A percentile compares a stretch with the other conserved stretches of the same genome.
These are phyloP conservation scores for Cremastobaeus sp. DNA, from an alignment of 2,888 invertebrate species.

Conservation along the genomic window DNA sequence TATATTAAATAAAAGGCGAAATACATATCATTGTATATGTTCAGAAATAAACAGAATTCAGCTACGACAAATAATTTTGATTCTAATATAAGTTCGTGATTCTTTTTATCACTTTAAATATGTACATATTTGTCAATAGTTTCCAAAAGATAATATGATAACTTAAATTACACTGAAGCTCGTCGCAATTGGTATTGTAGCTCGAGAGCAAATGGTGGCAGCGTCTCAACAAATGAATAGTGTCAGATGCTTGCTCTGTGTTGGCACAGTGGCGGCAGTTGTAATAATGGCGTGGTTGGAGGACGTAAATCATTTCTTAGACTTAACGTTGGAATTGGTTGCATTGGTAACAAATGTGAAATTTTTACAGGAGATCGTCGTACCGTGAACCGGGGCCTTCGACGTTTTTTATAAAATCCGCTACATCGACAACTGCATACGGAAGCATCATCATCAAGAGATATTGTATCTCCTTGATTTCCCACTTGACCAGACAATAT, in stretches of 20 bases:
- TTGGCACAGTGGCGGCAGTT: slow-evolving; percentile 74
- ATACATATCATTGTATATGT: slow-evolving; percentile 18
- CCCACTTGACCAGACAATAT: slow-evolving; percentile 86
- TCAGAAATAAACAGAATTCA: no score
- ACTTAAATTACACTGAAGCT: slow-evolving; percentile 66
- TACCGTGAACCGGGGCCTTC: slow-evolving; percentile 79
- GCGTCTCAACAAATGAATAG: slow-evolving; percentile 62
- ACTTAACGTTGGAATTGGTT: slow-evolving; percentile 73
- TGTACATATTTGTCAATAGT: slow-evolving; percentile 50
- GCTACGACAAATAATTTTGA: slow-evolving; percentile 54
- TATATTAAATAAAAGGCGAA: slow-evolving; percentile 12
- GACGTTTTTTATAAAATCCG: slow-evolving; percentile 76
- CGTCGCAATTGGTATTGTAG: slow-evolving; percentile 67
- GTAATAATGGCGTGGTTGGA: slow-evolving; percentile 73
- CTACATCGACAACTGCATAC: slow-evolving; percentile 79
- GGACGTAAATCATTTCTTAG: slow-evolving; percentile 69
- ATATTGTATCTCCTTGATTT: slow-evolving; percentile 77
- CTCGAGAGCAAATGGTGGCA: slow-evolving; percentile 61
- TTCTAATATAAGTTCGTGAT: slow-evolving; percentile 37
- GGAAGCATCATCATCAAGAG: slow-evolving; percentile 77
- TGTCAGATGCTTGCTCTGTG: slow-evolving; percentile 78
- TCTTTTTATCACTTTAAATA: slow-evolving; percentile 33
- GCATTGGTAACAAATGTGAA: slow-evolving; percentile 79
- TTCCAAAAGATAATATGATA: slow-evolving; percentile 24
- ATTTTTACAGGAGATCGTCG: slow-evolving; percentile 80